These are phyloP conservation scores for Resseliella maxima DNA, from an alignment of 2,888 invertebrate species.

Conservation along the genomic window DNA sequence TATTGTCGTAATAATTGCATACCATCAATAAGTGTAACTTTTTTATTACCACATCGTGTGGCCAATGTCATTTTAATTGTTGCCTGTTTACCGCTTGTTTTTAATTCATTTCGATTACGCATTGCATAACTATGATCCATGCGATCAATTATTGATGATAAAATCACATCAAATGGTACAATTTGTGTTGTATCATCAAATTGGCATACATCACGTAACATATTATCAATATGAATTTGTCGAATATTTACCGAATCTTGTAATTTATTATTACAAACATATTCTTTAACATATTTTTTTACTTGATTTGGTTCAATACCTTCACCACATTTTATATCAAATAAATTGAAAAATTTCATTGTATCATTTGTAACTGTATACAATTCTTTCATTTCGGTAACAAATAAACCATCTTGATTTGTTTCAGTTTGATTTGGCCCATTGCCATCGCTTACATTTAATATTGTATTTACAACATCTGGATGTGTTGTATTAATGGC, in stretches of 20 bases:
- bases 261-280: conserved; percentile 76
- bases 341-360: conserved; percentile 65
- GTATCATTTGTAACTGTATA: conserved; percentile 65
- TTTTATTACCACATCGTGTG: conserved; percentile 87
- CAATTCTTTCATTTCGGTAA: conserved; percentile 65
- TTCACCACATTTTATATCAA: conserved; percentile 71
- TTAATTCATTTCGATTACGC: conserved; percentile 64
- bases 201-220: conserved; percentile 63
- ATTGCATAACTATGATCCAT: conserved; percentile 71
- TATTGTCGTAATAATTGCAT: too few relatives aligned
- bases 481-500: conserved; percentile 74
- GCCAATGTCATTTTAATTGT: conserved; percentile 82
- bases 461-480: conserved; percentile 66
- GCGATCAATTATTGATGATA: conserved; percentile 72
- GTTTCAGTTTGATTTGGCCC: conserved; percentile 61
- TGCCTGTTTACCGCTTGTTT: conserved; percentile 74
- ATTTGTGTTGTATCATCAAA: conserved; percentile 57
- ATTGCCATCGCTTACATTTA: background rate
- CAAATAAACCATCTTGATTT: conserved; percentile 61
- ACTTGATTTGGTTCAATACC: conserved; percentile 74
- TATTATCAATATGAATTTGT: conserved; percentile 64
- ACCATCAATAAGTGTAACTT: conserved; percentile 91
- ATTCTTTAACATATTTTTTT: conserved; percentile 76
- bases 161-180: conserved; percentile 77
- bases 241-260: conserved; percentile 65